These are phyloP conservation scores for Neosilurus hyrtlii DNA, from an alignment of 2,797 vertebrate species.

Conservation along the genomic window DNA sequence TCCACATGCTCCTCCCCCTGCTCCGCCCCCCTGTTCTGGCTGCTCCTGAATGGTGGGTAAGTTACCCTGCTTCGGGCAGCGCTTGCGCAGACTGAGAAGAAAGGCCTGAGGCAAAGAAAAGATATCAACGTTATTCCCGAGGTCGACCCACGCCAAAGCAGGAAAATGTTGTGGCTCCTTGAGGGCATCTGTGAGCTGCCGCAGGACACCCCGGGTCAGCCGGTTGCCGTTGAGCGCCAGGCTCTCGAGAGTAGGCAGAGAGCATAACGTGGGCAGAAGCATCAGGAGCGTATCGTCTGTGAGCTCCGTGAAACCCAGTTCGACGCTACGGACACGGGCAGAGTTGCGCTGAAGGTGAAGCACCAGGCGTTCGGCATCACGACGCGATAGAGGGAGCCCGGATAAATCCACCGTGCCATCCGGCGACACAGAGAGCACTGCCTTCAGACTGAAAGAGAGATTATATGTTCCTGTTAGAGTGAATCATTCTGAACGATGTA, in stretches of 20 bases:
- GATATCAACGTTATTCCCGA: slow-evolving; percentile 98
- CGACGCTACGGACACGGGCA: slow-evolving; percentile 78
- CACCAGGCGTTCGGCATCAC: slow-evolving; percentile 85
- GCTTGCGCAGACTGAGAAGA: slow-evolving; percentile 88
- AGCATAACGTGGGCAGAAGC: slow-evolving; percentile 82
- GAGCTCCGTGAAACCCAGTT: slow-evolving; percentile 93
- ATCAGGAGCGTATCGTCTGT: slow-evolving; percentile 88
- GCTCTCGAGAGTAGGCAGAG: slow-evolving; percentile 85
- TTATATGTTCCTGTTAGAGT: background rate
- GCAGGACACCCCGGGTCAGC: slow-evolving; percentile 84
- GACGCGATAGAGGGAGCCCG: slow-evolving; percentile 79
- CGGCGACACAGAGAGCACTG: slow-evolving; percentile 78
- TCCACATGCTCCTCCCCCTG: slow-evolving; percentile 75
- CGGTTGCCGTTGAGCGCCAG: slow-evolving; percentile 92
- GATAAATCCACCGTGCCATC: slow-evolving; percentile 86
- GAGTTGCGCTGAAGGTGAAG: slow-evolving; percentile 84
- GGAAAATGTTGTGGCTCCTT: slow-evolving; percentile 92
- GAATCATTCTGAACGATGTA: no score
- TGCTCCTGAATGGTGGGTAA: slow-evolving; percentile 95
- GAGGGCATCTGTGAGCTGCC: slow-evolving; percentile 88
- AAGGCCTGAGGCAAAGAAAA: slow-evolving; percentile 94
- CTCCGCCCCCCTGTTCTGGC: slow-evolving; percentile 64
- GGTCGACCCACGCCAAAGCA: slow-evolving; percentile 90
- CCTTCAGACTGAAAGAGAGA: slow-evolving; percentile 78
- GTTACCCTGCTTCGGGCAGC: slow-evolving; percentile 92